Evolutionary conservation across 1,140 invertebrate species (phyloP).

Genomic region (Pectinophora gossypiella): DNA sequence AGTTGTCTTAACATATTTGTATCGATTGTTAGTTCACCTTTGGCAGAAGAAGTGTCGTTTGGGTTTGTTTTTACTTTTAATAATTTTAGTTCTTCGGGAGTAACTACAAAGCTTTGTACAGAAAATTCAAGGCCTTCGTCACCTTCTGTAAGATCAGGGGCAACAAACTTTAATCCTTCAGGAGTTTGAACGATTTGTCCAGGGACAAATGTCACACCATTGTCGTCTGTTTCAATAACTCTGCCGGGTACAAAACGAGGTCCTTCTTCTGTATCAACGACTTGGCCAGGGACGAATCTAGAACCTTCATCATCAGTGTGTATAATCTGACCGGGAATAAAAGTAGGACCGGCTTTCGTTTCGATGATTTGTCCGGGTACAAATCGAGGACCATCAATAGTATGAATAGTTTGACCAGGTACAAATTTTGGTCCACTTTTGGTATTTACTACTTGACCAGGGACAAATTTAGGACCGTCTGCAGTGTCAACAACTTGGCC

Average conservation of each 20-base stretch:
- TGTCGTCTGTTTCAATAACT: slow-evolving; percentile 80
- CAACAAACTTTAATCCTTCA: slow-evolving; percentile 82
- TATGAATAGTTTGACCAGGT: slow-evolving; percentile 82
- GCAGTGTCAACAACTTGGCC: slow-evolving; percentile 83
- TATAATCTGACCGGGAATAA: slow-evolving; percentile 85
- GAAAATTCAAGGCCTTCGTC: slow-evolving; percentile 83
- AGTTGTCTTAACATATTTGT: slow-evolving; percentile 81
- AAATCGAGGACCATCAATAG: slow-evolving; percentile 81
- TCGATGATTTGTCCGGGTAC: slow-evolving; percentile 84
- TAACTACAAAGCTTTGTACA: slow-evolving; percentile 85
- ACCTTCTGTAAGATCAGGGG: slow-evolving; percentile 80
- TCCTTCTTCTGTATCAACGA: slow-evolving; percentile 83
- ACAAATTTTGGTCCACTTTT: slow-evolving; percentile 81
- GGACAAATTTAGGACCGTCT: slow-evolving; percentile 82
- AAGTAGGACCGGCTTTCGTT: slow-evolving; percentile 82
- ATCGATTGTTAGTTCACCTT: slow-evolving; percentile 80
- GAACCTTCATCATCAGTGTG: slow-evolving; percentile 82
- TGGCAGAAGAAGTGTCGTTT: slow-evolving; percentile 73
- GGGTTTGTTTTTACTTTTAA: slow-evolving; percentile 78
- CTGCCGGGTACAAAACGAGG: slow-evolving; percentile 84
- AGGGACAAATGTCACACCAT: slow-evolving; percentile 81
- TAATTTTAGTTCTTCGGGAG: slow-evolving; percentile 81
- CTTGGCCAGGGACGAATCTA: slow-evolving; percentile 83
- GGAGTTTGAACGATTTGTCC: slow-evolving; percentile 84
- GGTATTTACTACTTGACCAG: slow-evolving; percentile 83